phyloP scores from a whole-genome alignment of 2,797 vertebrate species.

The Premnoplex brunnescens region DNA sequence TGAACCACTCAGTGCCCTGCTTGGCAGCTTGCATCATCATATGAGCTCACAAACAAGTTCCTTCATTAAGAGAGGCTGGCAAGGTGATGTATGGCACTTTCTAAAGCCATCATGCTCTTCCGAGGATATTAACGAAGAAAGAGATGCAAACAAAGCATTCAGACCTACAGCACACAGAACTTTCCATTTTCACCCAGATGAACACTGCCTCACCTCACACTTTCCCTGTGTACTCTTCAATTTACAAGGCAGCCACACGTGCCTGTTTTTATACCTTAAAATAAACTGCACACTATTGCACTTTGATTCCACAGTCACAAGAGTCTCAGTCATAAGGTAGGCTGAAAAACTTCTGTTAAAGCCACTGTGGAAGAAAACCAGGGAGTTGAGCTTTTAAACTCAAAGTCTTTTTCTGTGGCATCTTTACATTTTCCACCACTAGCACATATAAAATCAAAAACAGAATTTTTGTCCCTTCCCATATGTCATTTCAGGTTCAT shows the following conservation, averaged over 20 bases:
- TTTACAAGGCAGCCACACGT: neutral
- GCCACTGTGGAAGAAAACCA: neutral
- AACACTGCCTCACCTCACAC: neutral
- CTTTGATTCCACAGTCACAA: neutral
- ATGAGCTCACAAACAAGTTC: neutral
- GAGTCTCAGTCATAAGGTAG: neutral
- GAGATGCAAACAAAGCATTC: neutral
- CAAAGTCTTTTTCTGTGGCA: neutral
- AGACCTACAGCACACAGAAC: neutral
- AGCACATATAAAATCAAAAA: neutral
- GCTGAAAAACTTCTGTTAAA: neutral
- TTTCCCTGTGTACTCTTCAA: neutral
- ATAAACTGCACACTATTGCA: neutral
- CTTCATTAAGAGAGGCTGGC: neutral
- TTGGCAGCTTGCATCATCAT: neutral
- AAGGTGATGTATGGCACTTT: accelerated
- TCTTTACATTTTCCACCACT: neutral
- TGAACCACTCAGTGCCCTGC: neutral
- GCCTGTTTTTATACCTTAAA: neutral
- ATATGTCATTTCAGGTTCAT: neutral
- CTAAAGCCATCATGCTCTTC: neutral
- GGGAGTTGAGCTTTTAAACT: neutral
- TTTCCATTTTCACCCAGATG: neutral
- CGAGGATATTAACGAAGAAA: neutral
- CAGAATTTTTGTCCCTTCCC: accelerated